Conservation (phyloP, 2,888 invertebrate species). For the Sinodicranocentrus sp. region DNA sequence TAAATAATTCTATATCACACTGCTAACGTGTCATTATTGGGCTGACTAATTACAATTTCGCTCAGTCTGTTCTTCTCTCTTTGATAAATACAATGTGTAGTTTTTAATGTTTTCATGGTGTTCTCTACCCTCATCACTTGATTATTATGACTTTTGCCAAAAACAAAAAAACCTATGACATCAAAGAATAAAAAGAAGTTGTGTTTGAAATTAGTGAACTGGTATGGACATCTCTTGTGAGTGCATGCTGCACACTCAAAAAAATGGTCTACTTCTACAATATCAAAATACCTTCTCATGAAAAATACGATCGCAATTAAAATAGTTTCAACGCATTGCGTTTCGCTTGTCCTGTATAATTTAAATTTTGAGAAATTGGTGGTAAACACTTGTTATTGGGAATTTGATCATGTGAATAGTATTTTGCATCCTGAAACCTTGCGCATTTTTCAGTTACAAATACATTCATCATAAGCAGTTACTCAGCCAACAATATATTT, state of each 20-base stretch:
- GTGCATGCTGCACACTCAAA: conserved; percentile 15
- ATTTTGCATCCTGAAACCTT: no score
- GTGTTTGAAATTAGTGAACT: background rate
- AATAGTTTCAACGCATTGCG: background rate
- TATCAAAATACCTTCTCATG: background rate
- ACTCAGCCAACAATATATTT: no score
- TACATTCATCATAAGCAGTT: no score
- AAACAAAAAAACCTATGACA: conserved; percentile 47
- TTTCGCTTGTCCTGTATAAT: background rate
- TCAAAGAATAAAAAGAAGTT: background rate
- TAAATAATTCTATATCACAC: conserved; percentile 66
- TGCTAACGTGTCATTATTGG: conserved; percentile 59
- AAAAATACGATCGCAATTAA: background rate
- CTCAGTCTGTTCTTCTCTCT: conserved; percentile 34
- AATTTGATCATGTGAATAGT: background rate
- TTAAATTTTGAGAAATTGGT: conserved; percentile 2
- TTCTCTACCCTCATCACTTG: conserved; percentile 27
- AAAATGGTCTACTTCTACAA: conserved; percentile 40
- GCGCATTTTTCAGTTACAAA: no score
- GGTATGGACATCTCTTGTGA: background rate
- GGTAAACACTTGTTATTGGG: background rate
- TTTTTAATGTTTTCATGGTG: conserved; percentile 43
- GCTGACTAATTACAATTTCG: conserved; percentile 60
- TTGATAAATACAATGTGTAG: conserved; percentile 8
- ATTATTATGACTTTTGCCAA: conserved; percentile 42